These are phyloP conservation scores for Agapornis canus DNA, from an alignment of 2,797 vertebrate species.

Conservation along the genomic window DNA sequence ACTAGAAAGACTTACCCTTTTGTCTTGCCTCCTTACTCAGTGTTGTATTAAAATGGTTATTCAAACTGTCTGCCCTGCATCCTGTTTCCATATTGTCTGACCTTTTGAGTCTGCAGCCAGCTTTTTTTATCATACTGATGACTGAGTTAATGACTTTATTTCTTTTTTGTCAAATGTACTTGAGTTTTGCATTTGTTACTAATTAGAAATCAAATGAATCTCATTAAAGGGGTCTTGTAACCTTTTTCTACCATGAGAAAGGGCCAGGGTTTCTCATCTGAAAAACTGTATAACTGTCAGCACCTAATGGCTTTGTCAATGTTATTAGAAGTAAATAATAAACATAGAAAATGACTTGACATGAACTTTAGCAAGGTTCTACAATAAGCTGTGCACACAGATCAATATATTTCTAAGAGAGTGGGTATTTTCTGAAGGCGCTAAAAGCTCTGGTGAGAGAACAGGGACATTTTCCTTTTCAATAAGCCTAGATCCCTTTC, in stretches of 20 bases:
- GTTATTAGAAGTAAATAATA: conserved; percentile 64
- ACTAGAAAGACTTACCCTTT: background rate
- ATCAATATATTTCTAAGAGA: conserved; percentile 52
- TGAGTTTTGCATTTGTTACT: conserved; percentile 58
- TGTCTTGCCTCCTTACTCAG: background rate
- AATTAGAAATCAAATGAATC: conserved; percentile 65
- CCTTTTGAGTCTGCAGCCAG: background rate
- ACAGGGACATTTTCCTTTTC: background rate
- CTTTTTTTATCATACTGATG: background rate
- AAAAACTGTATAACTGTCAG: conserved; percentile 18
- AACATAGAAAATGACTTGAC: conserved; percentile 64
- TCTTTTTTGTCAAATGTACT: conserved; percentile 61
- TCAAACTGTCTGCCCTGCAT: background rate
- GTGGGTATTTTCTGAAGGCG: background rate
- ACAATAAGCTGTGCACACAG: background rate
- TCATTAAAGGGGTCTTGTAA: conserved; percentile 59
- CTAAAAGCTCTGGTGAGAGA: background rate
- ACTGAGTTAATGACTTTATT: conserved; percentile 41
- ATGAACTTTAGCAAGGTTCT: conserved; percentile 32
- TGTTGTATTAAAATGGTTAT: background rate
- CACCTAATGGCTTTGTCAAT: conserved; percentile 50
- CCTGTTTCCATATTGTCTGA: background rate
- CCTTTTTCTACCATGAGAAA: conserved; percentile 26
- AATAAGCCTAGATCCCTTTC: background rate
- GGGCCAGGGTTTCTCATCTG: conserved; percentile 25